A percentile compares a stretch with the other conserved stretches of the same genome.
These are phyloP conservation scores for Morpho helenor DNA, from an alignment of 2,888 invertebrate genomes.

Conservation along the genomic window DNA sequence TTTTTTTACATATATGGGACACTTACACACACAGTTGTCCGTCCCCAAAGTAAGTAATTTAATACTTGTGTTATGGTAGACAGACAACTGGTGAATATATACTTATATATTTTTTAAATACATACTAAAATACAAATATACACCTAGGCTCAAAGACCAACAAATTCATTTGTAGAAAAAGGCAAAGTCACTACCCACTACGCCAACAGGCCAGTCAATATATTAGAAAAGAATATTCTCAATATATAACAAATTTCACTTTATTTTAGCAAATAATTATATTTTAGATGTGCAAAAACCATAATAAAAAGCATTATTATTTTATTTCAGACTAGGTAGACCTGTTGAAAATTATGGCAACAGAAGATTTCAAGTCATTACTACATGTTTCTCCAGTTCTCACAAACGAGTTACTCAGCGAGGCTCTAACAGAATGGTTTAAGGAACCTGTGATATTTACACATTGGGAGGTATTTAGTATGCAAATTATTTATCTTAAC, in stretches of 20 bases:
- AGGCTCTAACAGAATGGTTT: constrained; percentile 59
- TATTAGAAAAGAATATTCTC: not conserved
- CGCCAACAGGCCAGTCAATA: not conserved
- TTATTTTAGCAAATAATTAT: not conserved
- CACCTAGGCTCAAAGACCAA: too few relatives aligned
- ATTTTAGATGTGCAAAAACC: not conserved
- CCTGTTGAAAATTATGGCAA: constrained; percentile 16
- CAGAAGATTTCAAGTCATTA: constrained; percentile 48
- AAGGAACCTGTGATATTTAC: constrained; percentile 47
- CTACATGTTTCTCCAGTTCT: constrained; percentile 48
- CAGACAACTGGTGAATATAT: too few relatives aligned
- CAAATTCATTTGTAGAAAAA: too few relatives aligned
- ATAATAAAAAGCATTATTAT: not conserved
- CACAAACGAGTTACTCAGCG: constrained; percentile 48
- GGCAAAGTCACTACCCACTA: too few relatives aligned
- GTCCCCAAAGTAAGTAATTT: too few relatives aligned
- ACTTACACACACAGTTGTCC: too few relatives aligned
- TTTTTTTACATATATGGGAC: too few relatives aligned
- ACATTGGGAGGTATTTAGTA: constrained; percentile 57
- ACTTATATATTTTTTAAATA: too few relatives aligned
- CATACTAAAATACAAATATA: too few relatives aligned
- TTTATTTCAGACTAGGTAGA: not conserved
- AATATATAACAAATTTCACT: not conserved
- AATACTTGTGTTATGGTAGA: too few relatives aligned
- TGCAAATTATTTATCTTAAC: too few relatives aligned